These are phyloP conservation scores for Yponomeuta sedellus DNA, from an alignment of 2,888 invertebrate genomes.

Conservation along the genomic window DNA sequence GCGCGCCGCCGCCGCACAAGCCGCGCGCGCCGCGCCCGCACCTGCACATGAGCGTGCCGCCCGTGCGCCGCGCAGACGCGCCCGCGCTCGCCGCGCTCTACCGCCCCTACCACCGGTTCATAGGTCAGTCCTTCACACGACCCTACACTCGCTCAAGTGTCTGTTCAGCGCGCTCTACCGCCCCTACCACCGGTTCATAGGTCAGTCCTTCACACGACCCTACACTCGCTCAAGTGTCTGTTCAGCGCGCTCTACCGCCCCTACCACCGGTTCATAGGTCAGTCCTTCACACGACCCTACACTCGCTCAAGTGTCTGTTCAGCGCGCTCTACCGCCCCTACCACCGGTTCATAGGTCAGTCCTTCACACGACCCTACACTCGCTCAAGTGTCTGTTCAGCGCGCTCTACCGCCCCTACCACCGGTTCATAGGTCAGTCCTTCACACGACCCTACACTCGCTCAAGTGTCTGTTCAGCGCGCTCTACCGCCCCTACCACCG, in stretches of 20 bases:
- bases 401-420: conserved; percentile 92
- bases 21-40: conserved; percentile 85
- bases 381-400: conserved; percentile 30
- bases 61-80: conserved; percentile 81
- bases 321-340: conserved; percentile 89
- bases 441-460: conserved; percentile 86
- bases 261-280: conserved; percentile 93
- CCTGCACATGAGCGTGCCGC: conserved; percentile 90
- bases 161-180: conserved; percentile 80
- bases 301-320: no score
- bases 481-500: conserved; percentile 93
- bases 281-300: conserved; percentile 78
- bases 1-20: conserved; percentile 67
- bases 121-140: conserved; percentile 83
- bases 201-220: conserved; percentile 82
- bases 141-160: conserved; percentile 46
- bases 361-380: conserved; percentile 76
- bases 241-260: conserved; percentile 84
- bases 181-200: conserved; percentile 93
- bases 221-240: no score
- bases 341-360: conserved; percentile 90
- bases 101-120: conserved; percentile 91
- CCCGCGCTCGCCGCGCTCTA: conserved; percentile 91
- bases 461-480: no score
- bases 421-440: conserved; percentile 86